Percentiles rank a stretch among this genome's conserved stretches.
Conservation (phyloP, 2,888 invertebrate species). For the Mythimna albipuncta region DNA sequence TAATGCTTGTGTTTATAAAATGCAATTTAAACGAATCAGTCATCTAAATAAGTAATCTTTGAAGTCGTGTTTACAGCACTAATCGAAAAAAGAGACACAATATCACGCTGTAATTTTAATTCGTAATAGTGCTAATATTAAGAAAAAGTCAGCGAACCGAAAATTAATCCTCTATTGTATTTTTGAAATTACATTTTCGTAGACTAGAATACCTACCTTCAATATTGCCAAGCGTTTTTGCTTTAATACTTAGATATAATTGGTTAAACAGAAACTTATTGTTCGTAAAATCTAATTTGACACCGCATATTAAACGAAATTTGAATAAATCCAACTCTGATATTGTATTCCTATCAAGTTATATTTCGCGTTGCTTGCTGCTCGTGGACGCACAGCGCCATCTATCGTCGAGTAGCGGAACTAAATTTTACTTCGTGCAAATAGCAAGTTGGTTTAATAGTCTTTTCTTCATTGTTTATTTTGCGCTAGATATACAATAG, state of each 20-base stretch:
- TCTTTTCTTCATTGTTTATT: constrained; percentile 53
- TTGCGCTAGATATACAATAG: constrained; percentile 51
- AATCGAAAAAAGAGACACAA: neutral
- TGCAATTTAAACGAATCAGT: neutral
- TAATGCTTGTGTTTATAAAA: neutral
- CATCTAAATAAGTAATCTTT: neutral
- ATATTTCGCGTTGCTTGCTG: neutral
- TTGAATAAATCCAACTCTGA: constrained; percentile 21
- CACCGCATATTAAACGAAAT: constrained; percentile 34
- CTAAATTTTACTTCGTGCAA: constrained; percentile 30
- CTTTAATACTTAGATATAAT: constrained; percentile 16
- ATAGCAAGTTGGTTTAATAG: constrained; percentile 17
- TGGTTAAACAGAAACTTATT: constrained; percentile 43
- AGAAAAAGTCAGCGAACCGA: constrained; percentile 21
- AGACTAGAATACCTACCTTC: constrained; percentile 13
- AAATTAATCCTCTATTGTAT: constrained; percentile 43
- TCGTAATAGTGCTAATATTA: constrained; percentile 6
- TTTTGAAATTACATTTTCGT: constrained; percentile 47
- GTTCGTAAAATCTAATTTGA: constrained; percentile 46
- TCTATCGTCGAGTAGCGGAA: constrained; percentile 56
- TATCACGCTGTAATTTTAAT: constrained; percentile 15
- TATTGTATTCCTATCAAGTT: neutral
- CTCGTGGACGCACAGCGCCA: constrained; percentile 56
- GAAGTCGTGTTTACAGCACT: constrained; percentile 13
- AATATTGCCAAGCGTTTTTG: constrained; percentile 19